These are phyloP conservation scores for Falco berigora DNA, from an alignment of 2,797 vertebrate species.

Conservation along the genomic window DNA sequence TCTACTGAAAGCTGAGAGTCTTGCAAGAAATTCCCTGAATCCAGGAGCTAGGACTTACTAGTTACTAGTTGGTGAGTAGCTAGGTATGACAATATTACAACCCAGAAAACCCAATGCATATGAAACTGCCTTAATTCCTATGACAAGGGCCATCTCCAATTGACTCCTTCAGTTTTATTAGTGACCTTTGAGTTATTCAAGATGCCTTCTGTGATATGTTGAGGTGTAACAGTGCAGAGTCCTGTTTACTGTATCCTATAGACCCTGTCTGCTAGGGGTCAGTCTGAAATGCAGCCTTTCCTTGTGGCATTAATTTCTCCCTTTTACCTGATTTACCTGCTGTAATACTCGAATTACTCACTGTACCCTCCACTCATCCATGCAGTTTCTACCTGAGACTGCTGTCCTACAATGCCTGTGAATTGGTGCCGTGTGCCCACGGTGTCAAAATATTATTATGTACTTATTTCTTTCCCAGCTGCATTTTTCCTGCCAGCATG, in stretches of 20 bases:
- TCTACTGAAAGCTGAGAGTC: not conserved
- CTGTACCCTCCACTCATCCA: not conserved
- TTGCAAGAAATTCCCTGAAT: not conserved
- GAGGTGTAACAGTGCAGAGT: not conserved
- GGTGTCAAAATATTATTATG: not conserved
- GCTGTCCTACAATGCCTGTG: not conserved
- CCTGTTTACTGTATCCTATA: not conserved
- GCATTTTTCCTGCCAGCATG: not conserved
- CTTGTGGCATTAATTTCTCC: not conserved
- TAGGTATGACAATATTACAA: not conserved
- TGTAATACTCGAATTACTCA: not conserved
- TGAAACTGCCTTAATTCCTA: not conserved
- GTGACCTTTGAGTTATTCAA: not conserved
- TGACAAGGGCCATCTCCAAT: not conserved
- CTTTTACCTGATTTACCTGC: not conserved
- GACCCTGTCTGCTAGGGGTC: not conserved
- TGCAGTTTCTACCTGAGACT: not conserved
- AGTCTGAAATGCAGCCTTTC: not conserved
- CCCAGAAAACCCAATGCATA: not conserved
- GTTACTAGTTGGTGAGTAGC: not conserved
- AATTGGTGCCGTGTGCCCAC: not conserved
- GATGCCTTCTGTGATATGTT: not conserved
- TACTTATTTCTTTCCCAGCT: not conserved
- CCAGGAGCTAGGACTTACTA: not conserved
- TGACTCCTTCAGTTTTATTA: not conserved